A percentile compares a stretch with the other conserved stretches of the same genome.
These are phyloP conservation scores for Morpho achilles DNA, from an alignment of 2,888 invertebrate genomes.

Conservation along the genomic window DNA sequence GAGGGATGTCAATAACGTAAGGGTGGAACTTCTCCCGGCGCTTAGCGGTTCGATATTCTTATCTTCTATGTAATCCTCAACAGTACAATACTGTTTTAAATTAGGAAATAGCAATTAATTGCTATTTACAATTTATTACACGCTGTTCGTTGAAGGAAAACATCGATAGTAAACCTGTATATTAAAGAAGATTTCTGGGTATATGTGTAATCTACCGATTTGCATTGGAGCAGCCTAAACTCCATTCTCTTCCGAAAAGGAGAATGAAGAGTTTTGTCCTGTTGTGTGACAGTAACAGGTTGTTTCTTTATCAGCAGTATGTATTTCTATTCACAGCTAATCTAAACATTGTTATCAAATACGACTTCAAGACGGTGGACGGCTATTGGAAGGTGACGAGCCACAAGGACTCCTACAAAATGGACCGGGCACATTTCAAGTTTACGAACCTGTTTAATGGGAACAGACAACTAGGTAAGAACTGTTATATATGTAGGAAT, in stretches of 20 bases:
- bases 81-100: not conserved
- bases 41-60: too few species aligned
- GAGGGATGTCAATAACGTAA: too few species aligned
- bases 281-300: too few species aligned
- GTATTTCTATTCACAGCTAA: constrained; percentile 46
- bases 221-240: not conserved
- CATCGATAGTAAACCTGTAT: not conserved
- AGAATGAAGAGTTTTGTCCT: too few species aligned
- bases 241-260: too few species aligned
- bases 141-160: not conserved
- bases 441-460: constrained; percentile 70
- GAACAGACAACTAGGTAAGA: constrained; percentile 66
- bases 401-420: constrained; percentile 67
- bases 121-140: too few species aligned
- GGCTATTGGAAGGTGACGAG: constrained; percentile 60
- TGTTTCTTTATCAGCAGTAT: not conserved
- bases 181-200: not conserved
- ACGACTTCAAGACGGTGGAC: constrained; percentile 56
- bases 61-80: too few species aligned
- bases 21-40: too few species aligned
- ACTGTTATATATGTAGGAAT: too few species aligned
- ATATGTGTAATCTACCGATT: not conserved
- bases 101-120: too few species aligned
- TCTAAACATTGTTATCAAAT: constrained; percentile 65
- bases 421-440: constrained; percentile 69